A percentile compares a stretch with the other conserved stretches of the same genome.
Conservation (phyloP, 2,797 vertebrate species). For the Kryptopterus vitreolus region DNA sequence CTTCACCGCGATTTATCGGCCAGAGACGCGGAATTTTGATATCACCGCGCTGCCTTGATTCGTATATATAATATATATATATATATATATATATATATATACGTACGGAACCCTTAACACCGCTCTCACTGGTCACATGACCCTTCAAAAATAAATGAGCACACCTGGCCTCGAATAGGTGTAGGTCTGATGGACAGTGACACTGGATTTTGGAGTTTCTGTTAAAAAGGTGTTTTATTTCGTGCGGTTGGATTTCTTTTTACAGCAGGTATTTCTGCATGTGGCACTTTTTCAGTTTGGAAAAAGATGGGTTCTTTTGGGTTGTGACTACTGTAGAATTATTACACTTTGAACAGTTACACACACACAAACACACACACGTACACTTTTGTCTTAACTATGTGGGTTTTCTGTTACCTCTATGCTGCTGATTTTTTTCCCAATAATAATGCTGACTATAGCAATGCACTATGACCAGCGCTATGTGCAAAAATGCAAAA, state of each 20-base stretch:
- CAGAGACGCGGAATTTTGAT: conserved; percentile 7
- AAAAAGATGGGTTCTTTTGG: conserved; percentile 62
- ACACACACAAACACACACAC: not conserved
- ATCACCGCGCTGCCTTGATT: conserved; percentile 45
- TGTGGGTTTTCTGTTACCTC: conserved; percentile 38
- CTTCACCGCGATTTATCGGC: not conserved
- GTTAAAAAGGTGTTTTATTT: conserved; percentile 49
- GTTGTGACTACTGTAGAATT: conserved; percentile 57
- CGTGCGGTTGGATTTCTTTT: conserved; percentile 54
- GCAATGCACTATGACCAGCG: conserved; percentile 53
- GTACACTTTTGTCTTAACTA: not conserved
- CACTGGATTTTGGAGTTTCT: not conserved
- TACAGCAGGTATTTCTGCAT: conserved; percentile 66
- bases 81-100: no score
- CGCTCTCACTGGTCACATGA: conserved; percentile 8
- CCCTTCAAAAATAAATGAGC: not conserved
- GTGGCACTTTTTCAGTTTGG: conserved; percentile 63
- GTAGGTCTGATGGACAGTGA: conserved; percentile 43
- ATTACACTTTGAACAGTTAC: conserved; percentile 42
- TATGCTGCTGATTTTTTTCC: conserved; percentile 46
- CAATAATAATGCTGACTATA: conserved; percentile 51
- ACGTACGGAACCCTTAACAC: not conserved
- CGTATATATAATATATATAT: no score
- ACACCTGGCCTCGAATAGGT: conserved; percentile 11
- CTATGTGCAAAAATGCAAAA: conserved; percentile 30